Conservation (phyloP, 2,797 vertebrate species). For the Phalanger gymnotis region DNA sequence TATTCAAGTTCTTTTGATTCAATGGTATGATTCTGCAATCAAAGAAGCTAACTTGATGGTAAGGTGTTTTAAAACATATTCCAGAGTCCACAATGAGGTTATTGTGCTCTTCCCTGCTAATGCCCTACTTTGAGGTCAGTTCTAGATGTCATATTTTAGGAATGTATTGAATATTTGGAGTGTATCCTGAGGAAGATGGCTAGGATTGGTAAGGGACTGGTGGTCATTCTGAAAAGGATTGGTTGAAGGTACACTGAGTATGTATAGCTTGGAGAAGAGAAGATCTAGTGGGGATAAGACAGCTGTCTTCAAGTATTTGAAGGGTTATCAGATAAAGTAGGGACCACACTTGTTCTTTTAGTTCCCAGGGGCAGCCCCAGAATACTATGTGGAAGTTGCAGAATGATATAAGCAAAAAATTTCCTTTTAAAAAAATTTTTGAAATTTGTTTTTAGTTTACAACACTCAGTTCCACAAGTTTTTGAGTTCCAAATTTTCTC, state of each 20-base stretch:
- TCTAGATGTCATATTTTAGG: background rate
- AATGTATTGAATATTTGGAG: background rate
- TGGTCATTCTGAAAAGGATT: background rate
- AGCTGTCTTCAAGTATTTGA: background rate
- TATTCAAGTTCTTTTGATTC: background rate
- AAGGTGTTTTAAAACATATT: background rate
- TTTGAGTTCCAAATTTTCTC: too few relatives aligned
- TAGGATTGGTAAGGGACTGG: background rate
- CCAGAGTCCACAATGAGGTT: background rate
- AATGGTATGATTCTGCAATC: background rate
- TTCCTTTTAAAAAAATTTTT: too few relatives aligned
- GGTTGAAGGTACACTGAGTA: background rate
- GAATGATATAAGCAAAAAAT: background rate
- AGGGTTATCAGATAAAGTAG: background rate
- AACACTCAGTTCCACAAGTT: too few relatives aligned
- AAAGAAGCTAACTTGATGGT: background rate
- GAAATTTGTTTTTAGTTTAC: too few relatives aligned
- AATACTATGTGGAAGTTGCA: background rate
- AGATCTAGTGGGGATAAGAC: background rate
- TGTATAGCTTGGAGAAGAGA: background rate
- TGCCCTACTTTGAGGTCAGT: background rate
- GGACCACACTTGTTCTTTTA: background rate
- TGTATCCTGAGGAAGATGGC: background rate
- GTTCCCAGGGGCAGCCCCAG: background rate
- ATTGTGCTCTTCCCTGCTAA: background rate